phyloP scores from a whole-genome alignment of 2,797 vertebrate genomes.

The Harpagifer antarcticus region DNA sequence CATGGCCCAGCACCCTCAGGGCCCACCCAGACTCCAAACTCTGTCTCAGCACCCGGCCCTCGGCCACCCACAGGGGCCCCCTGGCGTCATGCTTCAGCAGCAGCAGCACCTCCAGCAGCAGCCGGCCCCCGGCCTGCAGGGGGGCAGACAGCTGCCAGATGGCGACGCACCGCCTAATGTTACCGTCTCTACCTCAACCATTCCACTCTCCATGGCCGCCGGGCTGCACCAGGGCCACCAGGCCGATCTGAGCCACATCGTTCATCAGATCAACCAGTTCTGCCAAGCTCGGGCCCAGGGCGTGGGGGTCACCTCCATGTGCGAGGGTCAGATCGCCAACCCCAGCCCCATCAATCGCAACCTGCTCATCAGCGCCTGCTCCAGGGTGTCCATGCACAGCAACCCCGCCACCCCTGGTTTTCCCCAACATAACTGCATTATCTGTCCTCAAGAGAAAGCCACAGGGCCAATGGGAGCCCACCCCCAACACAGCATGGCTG shows the following conservation, averaged over 20 bases:
- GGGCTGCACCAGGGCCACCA: conserved; percentile 94
- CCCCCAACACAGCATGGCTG: conserved; percentile 85
- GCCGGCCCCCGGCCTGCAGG: conserved; percentile 88
- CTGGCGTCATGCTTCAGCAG: conserved; percentile 87
- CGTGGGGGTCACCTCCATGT: conserved; percentile 94
- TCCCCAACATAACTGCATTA: conserved; percentile 85
- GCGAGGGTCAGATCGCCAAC: conserved; percentile 99
- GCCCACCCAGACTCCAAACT: conserved; percentile 74
- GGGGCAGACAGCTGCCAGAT: conserved; percentile 93
- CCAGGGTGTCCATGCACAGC: conserved; percentile 94
- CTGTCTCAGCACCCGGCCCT: conserved; percentile 84
- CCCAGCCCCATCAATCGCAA: conserved; percentile 99
- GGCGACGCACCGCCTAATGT: conserved; percentile 97
- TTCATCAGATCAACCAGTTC: conserved; percentile 99
- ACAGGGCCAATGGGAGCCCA: conserved; percentile 80
- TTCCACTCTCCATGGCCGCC: conserved; percentile 97
- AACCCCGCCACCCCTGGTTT: conserved; percentile 87
- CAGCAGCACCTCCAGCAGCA: conserved; percentile 91
- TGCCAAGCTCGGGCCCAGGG: conserved; percentile 96
- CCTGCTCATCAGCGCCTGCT: conserved; percentile 98
- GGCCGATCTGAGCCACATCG: conserved; percentile 97
- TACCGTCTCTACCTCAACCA: conserved; percentile 99
- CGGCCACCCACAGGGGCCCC: conserved; percentile 87
- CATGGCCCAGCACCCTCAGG: conserved; percentile 87
- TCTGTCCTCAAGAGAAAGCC: conserved; percentile 89